Conservation (phyloP, 1,140 invertebrate species). For the Sitophilus oryzae region DNA sequence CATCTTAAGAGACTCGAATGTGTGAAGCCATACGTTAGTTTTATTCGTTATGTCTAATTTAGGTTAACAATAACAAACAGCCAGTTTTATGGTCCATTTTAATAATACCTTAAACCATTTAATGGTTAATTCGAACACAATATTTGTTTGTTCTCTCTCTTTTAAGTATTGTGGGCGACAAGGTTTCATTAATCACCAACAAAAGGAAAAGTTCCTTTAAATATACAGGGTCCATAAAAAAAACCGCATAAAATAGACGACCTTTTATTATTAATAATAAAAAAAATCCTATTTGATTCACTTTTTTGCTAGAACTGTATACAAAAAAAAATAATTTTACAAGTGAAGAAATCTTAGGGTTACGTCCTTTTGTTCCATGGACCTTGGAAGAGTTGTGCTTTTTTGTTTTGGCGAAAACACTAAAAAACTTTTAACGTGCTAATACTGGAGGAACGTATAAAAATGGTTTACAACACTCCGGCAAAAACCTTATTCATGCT, state of each 20-base stretch:
- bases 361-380: background rate
- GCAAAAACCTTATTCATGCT: constrained; percentile 12
- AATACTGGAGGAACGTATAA: background rate
- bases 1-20: no score
- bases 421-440: background rate
- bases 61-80: background rate
- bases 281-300: no score
- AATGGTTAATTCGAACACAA: background rate
- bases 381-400: background rate
- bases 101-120: background rate
- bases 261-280: constrained; percentile 33
- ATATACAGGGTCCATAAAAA: no score
- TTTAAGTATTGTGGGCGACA: background rate
- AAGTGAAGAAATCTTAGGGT: background rate
- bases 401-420: background rate
- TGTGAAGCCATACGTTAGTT: background rate
- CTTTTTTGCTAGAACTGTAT: no score
- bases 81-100: background rate
- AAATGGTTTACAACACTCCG: constrained; percentile 2
- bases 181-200: no score
- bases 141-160: background rate
- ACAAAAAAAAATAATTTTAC: no score
- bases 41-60: background rate
- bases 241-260: constrained; percentile 40
- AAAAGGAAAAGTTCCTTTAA: no score